phyloP scores from a whole-genome alignment of 2,113 vertebrate species.

The Lagenorhynchus albirostris region DNA sequence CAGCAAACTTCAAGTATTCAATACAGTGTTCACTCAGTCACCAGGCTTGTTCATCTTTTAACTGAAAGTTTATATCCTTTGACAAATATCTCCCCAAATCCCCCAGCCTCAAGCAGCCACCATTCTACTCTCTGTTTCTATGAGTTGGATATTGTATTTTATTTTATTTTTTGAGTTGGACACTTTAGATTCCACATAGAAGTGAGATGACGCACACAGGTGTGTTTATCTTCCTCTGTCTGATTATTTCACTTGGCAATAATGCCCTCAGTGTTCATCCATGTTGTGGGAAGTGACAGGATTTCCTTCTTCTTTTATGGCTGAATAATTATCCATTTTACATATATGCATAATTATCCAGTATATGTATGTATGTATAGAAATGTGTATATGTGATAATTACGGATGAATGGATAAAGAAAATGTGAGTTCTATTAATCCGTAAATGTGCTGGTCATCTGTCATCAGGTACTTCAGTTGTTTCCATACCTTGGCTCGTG shows the following conservation, averaged over 20 bases:
- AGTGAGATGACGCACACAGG: not conserved
- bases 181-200: not conserved
- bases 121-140: not conserved
- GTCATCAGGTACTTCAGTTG: too few species aligned
- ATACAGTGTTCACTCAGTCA: not conserved
- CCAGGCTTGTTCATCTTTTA: not conserved
- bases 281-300: not conserved
- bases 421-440: too few species aligned
- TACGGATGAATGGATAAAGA: too few species aligned
- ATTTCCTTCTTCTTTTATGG: not conserved
- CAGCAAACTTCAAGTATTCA: not conserved
- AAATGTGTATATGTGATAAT: too few species aligned
- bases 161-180: not conserved
- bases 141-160: not conserved
- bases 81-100: not conserved
- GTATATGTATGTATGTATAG: too few species aligned
- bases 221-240: not conserved
- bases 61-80: not conserved
- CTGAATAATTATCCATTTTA: not conserved
- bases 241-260: not conserved
- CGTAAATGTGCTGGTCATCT: too few species aligned
- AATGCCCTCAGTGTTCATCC: not conserved
- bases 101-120: not conserved
- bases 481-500: too few species aligned
- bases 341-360: not conserved